Evolutionary conservation across 2,888 invertebrate genomes (phyloP).

Genomic region (Agrochola lychnidis): DNA sequence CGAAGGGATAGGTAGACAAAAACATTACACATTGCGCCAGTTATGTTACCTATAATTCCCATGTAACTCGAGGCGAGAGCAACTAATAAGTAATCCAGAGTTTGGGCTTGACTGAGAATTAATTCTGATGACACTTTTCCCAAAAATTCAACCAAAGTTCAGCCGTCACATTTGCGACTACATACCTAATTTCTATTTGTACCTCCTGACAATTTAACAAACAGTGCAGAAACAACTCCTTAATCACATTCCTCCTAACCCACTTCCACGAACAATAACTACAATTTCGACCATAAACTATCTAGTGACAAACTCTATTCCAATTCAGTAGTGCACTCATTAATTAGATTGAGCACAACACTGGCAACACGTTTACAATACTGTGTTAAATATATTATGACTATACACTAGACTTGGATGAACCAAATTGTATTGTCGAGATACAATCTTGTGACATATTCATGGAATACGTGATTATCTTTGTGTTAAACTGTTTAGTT

Average conservation of each 20-base stretch:
- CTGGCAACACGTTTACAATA: slow-evolving; percentile 53
- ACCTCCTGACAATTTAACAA: background rate
- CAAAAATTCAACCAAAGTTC: background rate
- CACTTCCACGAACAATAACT: slow-evolving; percentile 38
- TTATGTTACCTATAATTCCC: background rate
- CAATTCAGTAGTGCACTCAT: slow-evolving; percentile 57
- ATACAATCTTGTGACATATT: slow-evolving; percentile 39
- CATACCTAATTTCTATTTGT: background rate
- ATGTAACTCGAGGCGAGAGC: background rate
- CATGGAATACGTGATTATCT: slow-evolving; percentile 18
- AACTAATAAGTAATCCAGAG: background rate
- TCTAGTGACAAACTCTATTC: slow-evolving; percentile 47
- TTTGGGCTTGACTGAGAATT: background rate
- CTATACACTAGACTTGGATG: slow-evolving; percentile 15
- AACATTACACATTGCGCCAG: too few relatives aligned
- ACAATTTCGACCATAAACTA: slow-evolving; percentile 25
- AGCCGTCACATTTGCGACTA: background rate
- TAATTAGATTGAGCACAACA: slow-evolving; percentile 59
- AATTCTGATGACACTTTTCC: background rate
- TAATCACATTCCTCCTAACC: slow-evolving; percentile 15
- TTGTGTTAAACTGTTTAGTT: slow-evolving; percentile 18
- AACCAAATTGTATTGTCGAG: slow-evolving; percentile 43
- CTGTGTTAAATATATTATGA: slow-evolving; percentile 48
- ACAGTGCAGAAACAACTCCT: background rate
- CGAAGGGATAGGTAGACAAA: too few relatives aligned